These are phyloP conservation scores for Hucho hucho DNA, from an alignment of 2,113 vertebrate species.

Conservation along the genomic window DNA sequence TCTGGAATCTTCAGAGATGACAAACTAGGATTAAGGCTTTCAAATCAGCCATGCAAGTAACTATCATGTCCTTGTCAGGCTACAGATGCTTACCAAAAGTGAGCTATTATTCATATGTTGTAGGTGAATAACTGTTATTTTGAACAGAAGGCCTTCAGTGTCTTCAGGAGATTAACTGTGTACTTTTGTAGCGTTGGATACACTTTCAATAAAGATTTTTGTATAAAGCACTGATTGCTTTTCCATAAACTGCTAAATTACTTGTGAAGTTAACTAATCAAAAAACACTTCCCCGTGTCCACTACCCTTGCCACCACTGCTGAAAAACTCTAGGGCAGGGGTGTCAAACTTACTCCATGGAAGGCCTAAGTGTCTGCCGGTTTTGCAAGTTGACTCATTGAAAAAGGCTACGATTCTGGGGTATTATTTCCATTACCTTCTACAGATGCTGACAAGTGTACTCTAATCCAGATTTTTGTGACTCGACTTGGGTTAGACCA, in stretches of 20 bases:
- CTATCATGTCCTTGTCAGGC: neutral
- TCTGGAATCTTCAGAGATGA: neutral
- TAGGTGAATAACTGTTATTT: neutral
- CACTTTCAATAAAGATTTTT: neutral
- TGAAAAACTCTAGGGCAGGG: no score
- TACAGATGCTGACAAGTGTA: no score
- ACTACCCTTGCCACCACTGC: no score
- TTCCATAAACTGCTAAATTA: neutral
- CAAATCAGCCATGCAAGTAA: neutral
- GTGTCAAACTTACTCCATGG: no score
- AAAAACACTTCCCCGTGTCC: no score
- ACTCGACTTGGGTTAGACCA: no score
- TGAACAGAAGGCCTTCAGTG: neutral
- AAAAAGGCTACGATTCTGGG: no score
- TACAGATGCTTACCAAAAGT: neutral
- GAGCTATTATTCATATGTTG: neutral
- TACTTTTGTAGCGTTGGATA: neutral
- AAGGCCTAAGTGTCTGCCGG: no score
- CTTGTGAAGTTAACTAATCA: neutral
- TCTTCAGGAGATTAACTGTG: neutral
- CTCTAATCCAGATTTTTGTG: no score
- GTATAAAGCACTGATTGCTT: neutral
- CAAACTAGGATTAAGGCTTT: neutral
- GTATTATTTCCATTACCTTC: no score
- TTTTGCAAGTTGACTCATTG: no score